These are phyloP conservation scores for Drosophila sordidula DNA, from an alignment of 2,888 invertebrate species.

Conservation along the genomic window DNA sequence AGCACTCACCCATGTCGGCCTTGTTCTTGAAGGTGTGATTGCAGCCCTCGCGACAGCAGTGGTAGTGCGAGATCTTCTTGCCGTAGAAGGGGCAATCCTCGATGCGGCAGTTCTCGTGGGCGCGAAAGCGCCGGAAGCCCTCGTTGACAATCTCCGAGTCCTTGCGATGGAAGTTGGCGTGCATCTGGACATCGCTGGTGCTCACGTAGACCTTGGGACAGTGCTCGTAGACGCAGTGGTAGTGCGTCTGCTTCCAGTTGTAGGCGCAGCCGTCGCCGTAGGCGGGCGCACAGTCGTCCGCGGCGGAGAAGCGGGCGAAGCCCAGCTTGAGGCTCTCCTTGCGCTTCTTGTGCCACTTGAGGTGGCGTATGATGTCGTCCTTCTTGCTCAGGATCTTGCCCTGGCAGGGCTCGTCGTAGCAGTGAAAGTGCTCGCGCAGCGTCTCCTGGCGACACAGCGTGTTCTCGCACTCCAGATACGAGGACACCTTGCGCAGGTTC, in stretches of 20 bases:
- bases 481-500: conserved; percentile 83
- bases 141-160: conserved; percentile 99
- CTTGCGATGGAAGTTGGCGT: conserved; percentile 99
- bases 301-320: conserved; percentile 92
- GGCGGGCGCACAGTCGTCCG: conserved; percentile 96
- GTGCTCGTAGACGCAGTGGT: conserved; percentile 97
- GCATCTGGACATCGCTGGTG: conserved; percentile 99
- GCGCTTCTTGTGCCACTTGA: conserved; percentile 99
- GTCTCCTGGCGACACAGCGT: conserved; percentile 83
- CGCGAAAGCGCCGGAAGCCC: conserved; percentile 98
- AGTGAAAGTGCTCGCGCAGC: conserved; percentile 96
- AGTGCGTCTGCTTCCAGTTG: conserved; percentile 88
- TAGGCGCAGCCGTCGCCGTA: conserved; percentile 93
- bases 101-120: conserved; percentile 97
- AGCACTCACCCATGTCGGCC: conserved; percentile 97
- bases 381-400: conserved; percentile 97
- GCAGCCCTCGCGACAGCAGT: conserved; percentile 95
- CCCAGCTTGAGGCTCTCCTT: conserved; percentile 98
- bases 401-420: conserved; percentile 88
- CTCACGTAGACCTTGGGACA: conserved; percentile 98
- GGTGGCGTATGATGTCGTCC: conserved; percentile 99
- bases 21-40: conserved; percentile 99
- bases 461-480: conserved; percentile 85
- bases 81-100: conserved; percentile 96
- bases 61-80: conserved; percentile 98